A percentile compares a stretch with the other conserved stretches of the same genome.
phyloP scores from a whole-genome alignment of 2,113 vertebrate species.

The Tragelaphus buxtoni region DNA sequence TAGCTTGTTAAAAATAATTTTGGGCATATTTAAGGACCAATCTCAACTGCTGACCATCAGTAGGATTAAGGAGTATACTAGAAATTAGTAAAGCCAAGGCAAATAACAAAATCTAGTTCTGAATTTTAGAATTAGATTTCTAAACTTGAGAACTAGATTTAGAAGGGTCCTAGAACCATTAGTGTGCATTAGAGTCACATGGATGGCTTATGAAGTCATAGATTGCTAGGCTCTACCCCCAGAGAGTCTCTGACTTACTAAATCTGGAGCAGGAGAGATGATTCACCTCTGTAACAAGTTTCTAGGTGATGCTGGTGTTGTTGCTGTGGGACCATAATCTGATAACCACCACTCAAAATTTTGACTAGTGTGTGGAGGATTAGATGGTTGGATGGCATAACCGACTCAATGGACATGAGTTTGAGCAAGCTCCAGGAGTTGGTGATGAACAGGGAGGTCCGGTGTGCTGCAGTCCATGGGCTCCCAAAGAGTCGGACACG shows the following conservation, averaged over 20 bases:
- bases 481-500: accelerated
- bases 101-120: background rate
- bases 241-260: background rate
- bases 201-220: background rate
- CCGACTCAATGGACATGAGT: background rate
- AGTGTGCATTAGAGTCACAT: background rate
- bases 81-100: background rate
- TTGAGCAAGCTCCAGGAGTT: background rate
- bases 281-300: background rate
- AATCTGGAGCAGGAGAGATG: background rate
- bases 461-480: background rate
- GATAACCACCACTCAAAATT: background rate
- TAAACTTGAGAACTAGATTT: no score
- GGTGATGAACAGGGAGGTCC: background rate
- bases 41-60: background rate
- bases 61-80: background rate
- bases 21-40: background rate
- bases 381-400: background rate
- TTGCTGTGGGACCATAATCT: background rate
- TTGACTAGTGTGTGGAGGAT: background rate
- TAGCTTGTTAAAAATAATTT: background rate
- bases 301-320: background rate
- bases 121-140: background rate
- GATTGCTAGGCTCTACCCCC: background rate
- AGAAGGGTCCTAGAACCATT: background rate